These are phyloP conservation scores for Pseudoips prasinana DNA, from an alignment of 2,888 invertebrate species.

Conservation along the genomic window DNA sequence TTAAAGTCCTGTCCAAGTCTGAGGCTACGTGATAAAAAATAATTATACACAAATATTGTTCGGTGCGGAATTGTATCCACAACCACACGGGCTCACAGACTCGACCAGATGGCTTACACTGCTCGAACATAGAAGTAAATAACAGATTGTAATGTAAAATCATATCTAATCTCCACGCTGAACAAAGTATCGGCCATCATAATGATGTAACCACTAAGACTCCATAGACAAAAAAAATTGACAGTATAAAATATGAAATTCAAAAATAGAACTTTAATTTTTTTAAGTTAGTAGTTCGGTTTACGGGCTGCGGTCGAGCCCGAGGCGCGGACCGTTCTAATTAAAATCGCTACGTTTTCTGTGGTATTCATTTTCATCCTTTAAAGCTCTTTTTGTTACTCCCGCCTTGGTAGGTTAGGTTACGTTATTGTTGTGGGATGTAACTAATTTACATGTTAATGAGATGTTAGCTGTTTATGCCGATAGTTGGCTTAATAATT, in stretches of 20 bases:
- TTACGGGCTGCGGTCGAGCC: conserved; percentile 65
- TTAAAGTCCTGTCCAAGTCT: no score
- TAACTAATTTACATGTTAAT: conserved; percentile 80
- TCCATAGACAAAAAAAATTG: conserved; percentile 25
- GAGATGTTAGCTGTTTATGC: conserved; percentile 54
- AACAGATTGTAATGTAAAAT: no score
- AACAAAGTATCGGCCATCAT: conserved; percentile 28
- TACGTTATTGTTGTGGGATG: conserved; percentile 72
- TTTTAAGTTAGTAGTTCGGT: conserved; percentile 45
- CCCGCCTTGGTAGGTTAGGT: conserved; percentile 62
- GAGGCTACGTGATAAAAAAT: no score
- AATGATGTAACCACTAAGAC: conserved; percentile 41
- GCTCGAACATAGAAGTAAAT: no score
- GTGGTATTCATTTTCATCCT: conserved; percentile 75
- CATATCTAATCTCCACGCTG: no score
- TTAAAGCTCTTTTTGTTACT: conserved; percentile 72
- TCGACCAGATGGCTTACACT: no score
- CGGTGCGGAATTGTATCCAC: no score
- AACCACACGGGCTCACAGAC: no score
- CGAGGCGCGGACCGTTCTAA: conserved; percentile 69
- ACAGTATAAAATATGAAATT: conserved; percentile 41
- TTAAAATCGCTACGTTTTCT: conserved; percentile 77
- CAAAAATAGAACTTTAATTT: conserved; percentile 39
- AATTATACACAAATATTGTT: no score
- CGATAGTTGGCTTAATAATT: conserved; percentile 41